phyloP scores from a whole-genome alignment of 2,113 vertebrate genomes.

The Thalassoma bifasciatum region DNA sequence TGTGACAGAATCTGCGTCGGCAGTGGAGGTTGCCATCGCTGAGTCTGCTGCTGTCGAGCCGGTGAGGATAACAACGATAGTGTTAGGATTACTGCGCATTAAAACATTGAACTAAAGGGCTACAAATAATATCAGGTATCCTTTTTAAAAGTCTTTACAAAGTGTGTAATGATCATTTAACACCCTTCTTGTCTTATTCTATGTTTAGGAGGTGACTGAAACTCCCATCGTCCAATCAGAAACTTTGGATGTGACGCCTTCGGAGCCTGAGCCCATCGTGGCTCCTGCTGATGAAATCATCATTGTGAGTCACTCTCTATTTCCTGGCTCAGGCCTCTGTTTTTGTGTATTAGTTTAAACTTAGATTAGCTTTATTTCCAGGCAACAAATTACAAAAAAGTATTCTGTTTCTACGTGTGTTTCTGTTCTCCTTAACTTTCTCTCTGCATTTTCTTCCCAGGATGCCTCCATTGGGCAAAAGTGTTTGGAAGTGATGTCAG shows the following conservation, averaged over 20 bases:
- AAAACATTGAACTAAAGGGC: background rate
- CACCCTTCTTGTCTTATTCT: background rate
- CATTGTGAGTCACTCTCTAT: slow-evolving; percentile 27
- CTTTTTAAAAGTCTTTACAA: too few species aligned
- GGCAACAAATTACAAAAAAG: too few species aligned
- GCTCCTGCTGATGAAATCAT: slow-evolving; percentile 25
- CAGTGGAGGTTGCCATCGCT: slow-evolving; percentile 30
- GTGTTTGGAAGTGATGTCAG: slow-evolving; percentile 28
- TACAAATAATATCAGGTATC: background rate
- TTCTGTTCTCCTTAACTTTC: too few species aligned
- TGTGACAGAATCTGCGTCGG: slow-evolving; percentile 50
- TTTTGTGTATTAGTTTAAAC: too few species aligned
- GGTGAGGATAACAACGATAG: slow-evolving; percentile 32
- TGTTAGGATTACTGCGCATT: background rate
- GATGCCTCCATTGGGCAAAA: slow-evolving; percentile 22
- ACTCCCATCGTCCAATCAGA: slow-evolving; percentile 4
- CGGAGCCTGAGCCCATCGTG: background rate
- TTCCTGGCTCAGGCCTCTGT: too few species aligned
- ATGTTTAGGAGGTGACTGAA: slow-evolving; percentile 34
- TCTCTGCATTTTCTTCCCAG: slow-evolving; percentile 17
- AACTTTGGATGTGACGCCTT: background rate
- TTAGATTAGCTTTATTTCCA: too few species aligned
- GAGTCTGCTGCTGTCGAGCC: slow-evolving; percentile 34
- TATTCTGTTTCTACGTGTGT: too few species aligned
- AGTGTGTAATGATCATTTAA: too few species aligned